A percentile compares a stretch with the other conserved stretches of the same genome.
Conservation (phyloP, 2,113 vertebrate species). For the Oreochromis aureus region DNA sequence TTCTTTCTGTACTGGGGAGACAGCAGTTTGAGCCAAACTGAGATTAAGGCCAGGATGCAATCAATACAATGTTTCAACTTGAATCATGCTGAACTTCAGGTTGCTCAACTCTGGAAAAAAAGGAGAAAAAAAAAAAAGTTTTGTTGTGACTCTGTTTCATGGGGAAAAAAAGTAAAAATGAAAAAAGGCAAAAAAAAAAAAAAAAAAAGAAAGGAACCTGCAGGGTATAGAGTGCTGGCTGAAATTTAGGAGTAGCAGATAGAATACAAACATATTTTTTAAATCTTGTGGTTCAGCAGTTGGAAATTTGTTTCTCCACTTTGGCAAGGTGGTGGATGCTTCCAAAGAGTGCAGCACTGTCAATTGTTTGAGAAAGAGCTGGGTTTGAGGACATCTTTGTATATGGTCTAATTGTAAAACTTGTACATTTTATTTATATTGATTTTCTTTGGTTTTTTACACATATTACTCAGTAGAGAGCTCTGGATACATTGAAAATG, state of each 20-base stretch:
- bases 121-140: neutral
- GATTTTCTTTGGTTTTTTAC: slow-evolving; percentile 75
- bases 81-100: slow-evolving; percentile 27
- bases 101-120: slow-evolving; percentile 19
- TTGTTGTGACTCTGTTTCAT: slow-evolving; percentile 18
- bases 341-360: slow-evolving; percentile 96
- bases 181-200: neutral
- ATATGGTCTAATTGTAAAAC: slow-evolving; percentile 97
- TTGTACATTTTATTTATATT: slow-evolving; percentile 99
- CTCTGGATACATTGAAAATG: slow-evolving; percentile 99
- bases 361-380: slow-evolving; percentile 80
- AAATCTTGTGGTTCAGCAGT: slow-evolving; percentile 45
- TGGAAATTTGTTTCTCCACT: slow-evolving; percentile 77
- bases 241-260: slow-evolving; percentile 26
- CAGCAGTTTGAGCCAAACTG: slow-evolving; percentile 69
- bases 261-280: slow-evolving; percentile 36
- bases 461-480: slow-evolving; percentile 93
- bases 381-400: slow-evolving; percentile 83
- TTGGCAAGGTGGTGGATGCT: slow-evolving; percentile 74
- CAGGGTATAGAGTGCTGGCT: neutral
- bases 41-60: slow-evolving; percentile 71
- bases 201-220: neutral
- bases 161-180: neutral
- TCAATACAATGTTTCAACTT: slow-evolving; percentile 38
- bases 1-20: slow-evolving; percentile 28